Evolutionary conservation across 2,888 invertebrate genomes (phyloP), one percentile per base, ranked within the genome.

Genomic region (Andrena hattorfiana): DNA sequence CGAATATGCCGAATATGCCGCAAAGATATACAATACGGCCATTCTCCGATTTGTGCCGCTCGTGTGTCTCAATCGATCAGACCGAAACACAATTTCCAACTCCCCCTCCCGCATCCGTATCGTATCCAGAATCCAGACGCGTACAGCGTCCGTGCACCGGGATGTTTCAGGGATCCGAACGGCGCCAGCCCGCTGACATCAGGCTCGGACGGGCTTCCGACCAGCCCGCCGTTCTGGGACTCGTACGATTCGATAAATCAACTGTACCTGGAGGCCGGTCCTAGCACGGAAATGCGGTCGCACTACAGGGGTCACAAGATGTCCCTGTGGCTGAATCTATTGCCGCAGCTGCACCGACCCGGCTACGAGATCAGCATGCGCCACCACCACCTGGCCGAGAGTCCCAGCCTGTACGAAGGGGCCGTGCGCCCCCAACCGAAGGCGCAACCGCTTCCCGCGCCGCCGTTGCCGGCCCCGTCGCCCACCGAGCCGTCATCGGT

Each of bases 291-390:
- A 94, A 97, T 98, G 94, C 97, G 97, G 87, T 97, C 97, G 92
- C 99, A 99, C 94, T 99, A 98, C 94, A 96, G 98, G 56, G 98
- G 98, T 62, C 98, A 98, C 95, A 98, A 98, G 94, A 97, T 98
- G 96, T 98, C 98, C 51, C 95, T 98, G 93, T 99, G 98, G 98
- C 94, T 98, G 83, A 98, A 98, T 88, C 95, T 98, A 70, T 97
- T 98, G 92, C 98, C 98, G 71, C 98, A 98, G 93, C 95, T 99
- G 72, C 98, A 98, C 93, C 95, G 97, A 79, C 97, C 98, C 13
- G 98, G 98, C 26, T 97, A 97, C 85, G 98, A 98, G 92, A 96
- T 97, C 83, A 97, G 97, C 82, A 97, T 98, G 97, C 95, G 97
- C 56, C 97, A 98, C 93, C 97, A 98, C 93, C 98, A 98, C 93